Base-by-base conservation (phyloP, 2,113 vertebrate species). In the Bubo bubo region DNA sequence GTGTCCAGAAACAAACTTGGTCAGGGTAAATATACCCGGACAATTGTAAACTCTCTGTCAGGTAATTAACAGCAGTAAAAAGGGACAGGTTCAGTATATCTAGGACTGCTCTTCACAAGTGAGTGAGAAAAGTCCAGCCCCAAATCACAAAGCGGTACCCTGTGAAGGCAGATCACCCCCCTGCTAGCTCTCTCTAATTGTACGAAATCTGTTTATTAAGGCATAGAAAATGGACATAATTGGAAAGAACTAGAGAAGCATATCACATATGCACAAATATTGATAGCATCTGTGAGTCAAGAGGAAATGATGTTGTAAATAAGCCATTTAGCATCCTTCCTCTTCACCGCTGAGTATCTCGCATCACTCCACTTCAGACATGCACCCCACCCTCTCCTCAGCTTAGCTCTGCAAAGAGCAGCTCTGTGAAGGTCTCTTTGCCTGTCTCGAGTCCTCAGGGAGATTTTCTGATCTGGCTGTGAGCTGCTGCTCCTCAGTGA, bases 271-370 rank as follows among this genome's bases (percentile, higher is more conserved):
- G 45, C 52, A 89, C 56, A 95, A 92, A 94, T 89, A 96, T 86
- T 92, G 79, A 94, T 43, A 89, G 37, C 63, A 79, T 94, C 73
- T 96, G 86, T 6, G 2, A 94, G 49, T 84, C 84, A 89, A 93
- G 94, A 94, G 84, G 73, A 93, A 96, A 87, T 55, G 9, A 28
- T 75, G 19, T 59, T 84, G 67, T 93, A 94, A 93, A 93, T 79
- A 92, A 92, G 23, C 60, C 35, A 74, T 88, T 93, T 74, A 95
- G 6, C 37, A 95, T 77, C 52, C 52, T 91, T 84, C 50, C 45
- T 90, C 80, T 94, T 88, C 58, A 73, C 22, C 0, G 12, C 21
- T 68, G 77, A 94, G 77, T 80, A n/a, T 79, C 76, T 92, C 17
- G 14, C 20, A 62, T 68, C 27, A 12, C 10, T 89, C 68, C 56